Evolutionary conservation across 2,113 vertebrate genomes (phyloP), one percentile per base, ranked within the genome.

Genomic region (Myotis davidii): DNA sequence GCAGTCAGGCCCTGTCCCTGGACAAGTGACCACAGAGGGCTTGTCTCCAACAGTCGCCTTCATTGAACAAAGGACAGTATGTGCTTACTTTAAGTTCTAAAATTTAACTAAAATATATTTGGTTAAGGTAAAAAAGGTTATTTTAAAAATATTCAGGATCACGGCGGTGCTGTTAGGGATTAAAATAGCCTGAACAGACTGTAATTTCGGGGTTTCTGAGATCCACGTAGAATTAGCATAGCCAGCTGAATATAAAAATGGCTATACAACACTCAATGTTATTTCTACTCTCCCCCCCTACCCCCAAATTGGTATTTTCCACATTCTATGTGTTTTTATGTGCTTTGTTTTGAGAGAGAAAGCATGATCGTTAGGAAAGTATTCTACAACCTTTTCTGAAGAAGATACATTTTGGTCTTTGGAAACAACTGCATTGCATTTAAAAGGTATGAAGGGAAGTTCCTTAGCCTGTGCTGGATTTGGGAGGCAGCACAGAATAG

Each of bases 181-280:
- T 93, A 95, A 96, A 97, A 94, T 90, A 97, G 48, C 94, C 87
- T 76, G 90, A 96, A 65, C 77, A 85, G 81, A 87, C 50, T 95
- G 13, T 96, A 95, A 97, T 96, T 97, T 97, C 64, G 90, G 76
- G 13, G 56, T 91, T 88, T 89, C 81, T 90, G 82, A 78, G 21
- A 92, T 94, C 84, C 34, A 61, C 70, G 76, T 89, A 73, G 72
- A 93, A 96, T 96, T 94, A 93, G 59, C 70, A 92, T 97, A 92
- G 93, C 85, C 67, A 96, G 56, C 89, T 94, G 88, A 77, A 95
- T 96, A 72, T 95, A 92, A 95, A 96, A 97, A 82, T 95, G 90
- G 78, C 27, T 82, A 85, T 88, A 61, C n/a, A 95, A 84, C 27
- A 81, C 32, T 37, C 52, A 86, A 3, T 39, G n/a, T 74, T 95